Percentiles rank a stretch among this genome's conserved stretches.
phyloP scores from a whole-genome alignment of 2,797 vertebrate genomes.

The Rhabdomys pumilio region DNA sequence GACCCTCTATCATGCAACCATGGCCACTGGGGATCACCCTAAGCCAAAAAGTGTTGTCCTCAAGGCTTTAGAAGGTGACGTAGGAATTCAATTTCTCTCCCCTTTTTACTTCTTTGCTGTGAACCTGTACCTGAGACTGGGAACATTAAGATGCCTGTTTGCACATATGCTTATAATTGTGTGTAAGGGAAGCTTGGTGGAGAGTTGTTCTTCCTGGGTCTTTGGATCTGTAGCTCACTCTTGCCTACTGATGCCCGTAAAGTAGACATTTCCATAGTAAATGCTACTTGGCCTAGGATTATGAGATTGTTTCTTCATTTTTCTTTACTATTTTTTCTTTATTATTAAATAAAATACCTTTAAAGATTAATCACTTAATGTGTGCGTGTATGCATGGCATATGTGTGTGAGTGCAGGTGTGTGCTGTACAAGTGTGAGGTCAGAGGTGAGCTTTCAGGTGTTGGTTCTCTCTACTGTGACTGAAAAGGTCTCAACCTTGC shows the following conservation, averaged over 20 bases:
- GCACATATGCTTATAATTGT: not conserved
- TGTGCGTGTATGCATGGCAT: not conserved
- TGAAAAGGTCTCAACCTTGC: not conserved
- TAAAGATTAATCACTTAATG: not conserved
- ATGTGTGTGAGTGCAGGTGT: not conserved
- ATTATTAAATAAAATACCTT: not conserved
- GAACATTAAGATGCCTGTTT: not conserved
- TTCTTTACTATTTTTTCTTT: not conserved
- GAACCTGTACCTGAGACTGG: not conserved
- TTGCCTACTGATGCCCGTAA: not conserved
- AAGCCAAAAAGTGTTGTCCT: constrained; percentile 85
- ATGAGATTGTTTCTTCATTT: not conserved
- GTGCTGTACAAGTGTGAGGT: not conserved
- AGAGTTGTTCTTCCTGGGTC: not conserved
- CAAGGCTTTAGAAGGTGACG: constrained; percentile 87
- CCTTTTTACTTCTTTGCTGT: not conserved
- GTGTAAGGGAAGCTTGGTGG: not conserved
- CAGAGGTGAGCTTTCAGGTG: not conserved
- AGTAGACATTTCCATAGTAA: not conserved
- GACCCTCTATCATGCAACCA: constrained; percentile 82
- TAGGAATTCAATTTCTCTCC: not conserved
- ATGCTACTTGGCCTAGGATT: constrained; percentile 16
- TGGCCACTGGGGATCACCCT: constrained; percentile 58
- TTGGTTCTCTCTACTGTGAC: not conserved
- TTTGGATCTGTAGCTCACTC: not conserved